Percentiles rank a stretch among this genome's conserved stretches.
These are phyloP conservation scores for Origma solitaria DNA, from an alignment of 2,113 vertebrate genomes.

Conservation along the genomic window DNA sequence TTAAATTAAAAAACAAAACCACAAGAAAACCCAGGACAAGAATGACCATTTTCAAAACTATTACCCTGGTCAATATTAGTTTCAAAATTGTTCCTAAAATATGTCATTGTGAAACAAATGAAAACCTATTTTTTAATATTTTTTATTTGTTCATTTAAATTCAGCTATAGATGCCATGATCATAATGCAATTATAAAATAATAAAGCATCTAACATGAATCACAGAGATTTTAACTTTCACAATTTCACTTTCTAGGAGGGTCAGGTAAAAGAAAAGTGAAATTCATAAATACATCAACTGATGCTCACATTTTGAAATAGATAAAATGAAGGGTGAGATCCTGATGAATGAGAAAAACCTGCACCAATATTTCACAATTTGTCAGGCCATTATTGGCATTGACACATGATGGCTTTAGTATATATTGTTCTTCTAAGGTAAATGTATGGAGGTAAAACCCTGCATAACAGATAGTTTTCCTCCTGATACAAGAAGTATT, in stretches of 20 bases:
- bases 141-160: not conserved
- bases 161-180: not conserved
- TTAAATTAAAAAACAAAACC: not conserved
- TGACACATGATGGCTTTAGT: not conserved
- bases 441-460: too few species aligned
- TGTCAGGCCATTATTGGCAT: not conserved
- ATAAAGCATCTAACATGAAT: not conserved
- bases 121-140: fast-evolving
- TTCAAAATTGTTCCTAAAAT: not conserved
- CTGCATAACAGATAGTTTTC: not conserved
- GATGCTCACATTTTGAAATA: not conserved
- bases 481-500: not conserved
- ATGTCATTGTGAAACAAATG: not conserved
- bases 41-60: not conserved
- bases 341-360: not conserved
- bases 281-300: not conserved
- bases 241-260: not conserved
- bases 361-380: not conserved
- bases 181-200: not conserved
- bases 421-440: not conserved
- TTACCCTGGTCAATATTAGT: not conserved
- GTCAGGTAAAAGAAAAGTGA: not conserved
- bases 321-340: not conserved
- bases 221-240: not conserved
- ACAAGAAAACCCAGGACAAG: not conserved